Evolutionary conservation across 2,797 vertebrate species (phyloP).

Genomic region (Spea hammondii): DNA sequence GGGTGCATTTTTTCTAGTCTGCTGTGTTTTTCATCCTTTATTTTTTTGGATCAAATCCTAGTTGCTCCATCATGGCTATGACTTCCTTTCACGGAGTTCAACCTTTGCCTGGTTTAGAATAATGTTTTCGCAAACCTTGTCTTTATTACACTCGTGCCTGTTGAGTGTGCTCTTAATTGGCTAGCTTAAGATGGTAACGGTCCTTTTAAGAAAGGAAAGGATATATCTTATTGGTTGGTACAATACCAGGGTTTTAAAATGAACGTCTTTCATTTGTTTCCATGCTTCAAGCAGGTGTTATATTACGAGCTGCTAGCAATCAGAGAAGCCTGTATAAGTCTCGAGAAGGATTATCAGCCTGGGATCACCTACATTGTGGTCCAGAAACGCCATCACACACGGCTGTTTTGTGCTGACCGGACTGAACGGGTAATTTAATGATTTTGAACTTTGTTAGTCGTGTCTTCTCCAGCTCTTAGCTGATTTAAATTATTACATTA

Average conservation of each 20-base stretch:
- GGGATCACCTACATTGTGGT: slow-evolving; percentile 98
- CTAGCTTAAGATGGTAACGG: neutral
- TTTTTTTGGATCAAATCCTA: neutral
- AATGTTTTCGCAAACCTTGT: no score
- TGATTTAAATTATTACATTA: no score
- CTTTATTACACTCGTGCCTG: no score
- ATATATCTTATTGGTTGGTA: no score
- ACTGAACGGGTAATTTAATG: slow-evolving; percentile 88
- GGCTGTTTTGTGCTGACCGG: slow-evolving; percentile 95
- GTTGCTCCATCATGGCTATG: no score
- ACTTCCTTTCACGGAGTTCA: no score
- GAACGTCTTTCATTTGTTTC: neutral
- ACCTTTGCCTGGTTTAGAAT: no score
- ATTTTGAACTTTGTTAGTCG: neutral
- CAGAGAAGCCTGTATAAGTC: slow-evolving; percentile 94
- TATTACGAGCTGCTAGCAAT: slow-evolving; percentile 98
- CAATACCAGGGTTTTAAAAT: neutral
- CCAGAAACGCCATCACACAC: slow-evolving; percentile 96
- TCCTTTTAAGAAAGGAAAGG: neutral
- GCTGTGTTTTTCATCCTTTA: neutral
- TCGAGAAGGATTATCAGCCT: slow-evolving; percentile 98
- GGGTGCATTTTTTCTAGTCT: no score
- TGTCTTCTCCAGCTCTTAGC: no score
- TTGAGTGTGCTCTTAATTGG: no score
- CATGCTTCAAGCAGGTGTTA: slow-evolving; percentile 77